phyloP scores from a whole-genome alignment of 2,888 invertebrate species.

The Eilema depressum region DNA sequence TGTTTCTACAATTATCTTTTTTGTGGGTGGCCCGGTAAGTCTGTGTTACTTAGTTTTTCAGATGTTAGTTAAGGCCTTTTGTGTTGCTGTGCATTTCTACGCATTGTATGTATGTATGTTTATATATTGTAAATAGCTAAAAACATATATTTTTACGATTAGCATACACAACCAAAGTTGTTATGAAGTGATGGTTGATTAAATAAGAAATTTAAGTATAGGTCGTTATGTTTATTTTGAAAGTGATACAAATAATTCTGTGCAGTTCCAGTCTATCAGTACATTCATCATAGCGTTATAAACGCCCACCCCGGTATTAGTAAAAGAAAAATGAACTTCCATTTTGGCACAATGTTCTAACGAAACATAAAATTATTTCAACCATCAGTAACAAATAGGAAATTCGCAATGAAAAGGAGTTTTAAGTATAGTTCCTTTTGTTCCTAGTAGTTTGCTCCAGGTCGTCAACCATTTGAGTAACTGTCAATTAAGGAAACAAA shows the following conservation, averaged over 20 bases:
- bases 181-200: slow-evolving; percentile 88
- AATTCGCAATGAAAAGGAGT: slow-evolving; percentile 60
- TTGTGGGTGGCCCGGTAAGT: slow-evolving; percentile 78
- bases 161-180: slow-evolving; percentile 88
- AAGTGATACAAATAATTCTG: slow-evolving; percentile 74
- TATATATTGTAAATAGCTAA: slow-evolving; percentile 86
- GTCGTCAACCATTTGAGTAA: slow-evolving; percentile 70
- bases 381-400: slow-evolving; percentile 45
- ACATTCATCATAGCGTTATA: slow-evolving; percentile 78
- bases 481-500: slow-evolving; percentile 81
- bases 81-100: slow-evolving; percentile 86
- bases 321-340: slow-evolving; percentile 80
- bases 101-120: slow-evolving; percentile 88
- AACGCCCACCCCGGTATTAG: slow-evolving; percentile 85
- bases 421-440: slow-evolving; percentile 72
- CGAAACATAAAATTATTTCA: slow-evolving; percentile 43
- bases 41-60: slow-evolving; percentile 86
- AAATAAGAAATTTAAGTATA: slow-evolving; percentile 84
- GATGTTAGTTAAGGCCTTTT: slow-evolving; percentile 81
- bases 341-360: slow-evolving; percentile 72
- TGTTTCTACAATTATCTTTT: slow-evolving; percentile 69
- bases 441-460: slow-evolving; percentile 81
- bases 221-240: slow-evolving; percentile 85
- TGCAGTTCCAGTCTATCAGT: slow-evolving; percentile 73
- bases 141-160: slow-evolving; percentile 87